phyloP scores from a whole-genome alignment of 2,888 invertebrate species.

The Pharmacophagus antenor region DNA sequence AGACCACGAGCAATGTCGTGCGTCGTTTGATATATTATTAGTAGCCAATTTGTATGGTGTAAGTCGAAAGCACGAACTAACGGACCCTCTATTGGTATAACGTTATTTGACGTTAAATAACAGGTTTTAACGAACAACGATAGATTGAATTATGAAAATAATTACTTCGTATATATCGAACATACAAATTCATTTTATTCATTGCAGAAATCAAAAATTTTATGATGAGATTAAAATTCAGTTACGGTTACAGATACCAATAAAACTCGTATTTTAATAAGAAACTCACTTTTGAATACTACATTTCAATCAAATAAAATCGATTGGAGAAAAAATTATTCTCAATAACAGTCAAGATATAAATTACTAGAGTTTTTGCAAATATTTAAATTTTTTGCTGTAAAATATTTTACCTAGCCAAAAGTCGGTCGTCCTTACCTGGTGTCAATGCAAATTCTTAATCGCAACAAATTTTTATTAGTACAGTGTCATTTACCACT shows the following conservation, averaged over 20 bases:
- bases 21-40: constrained; percentile 55
- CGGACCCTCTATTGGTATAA: constrained; percentile 54
- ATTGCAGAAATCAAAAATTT: not conserved
- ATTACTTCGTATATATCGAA: not conserved
- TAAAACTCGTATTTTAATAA: not conserved
- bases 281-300: not conserved
- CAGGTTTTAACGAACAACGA: not conserved
- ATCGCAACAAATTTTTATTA: too few relatives aligned
- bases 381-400: too few relatives aligned
- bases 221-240: not conserved
- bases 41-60: constrained; percentile 56
- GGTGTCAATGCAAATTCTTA: too few relatives aligned
- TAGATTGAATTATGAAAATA: constrained; percentile 10
- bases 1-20: constrained; percentile 21
- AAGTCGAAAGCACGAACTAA: constrained; percentile 44
- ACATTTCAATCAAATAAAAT: too few relatives aligned
- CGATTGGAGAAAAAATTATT: too few relatives aligned
- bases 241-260: not conserved
- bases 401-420: too few relatives aligned
- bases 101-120: constrained; percentile 34
- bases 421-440: too few relatives aligned
- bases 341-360: too few relatives aligned
- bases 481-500: too few relatives aligned
- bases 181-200: not conserved
- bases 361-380: too few relatives aligned